phyloP scores from a whole-genome alignment of 2,797 vertebrate species.

The Falco novaeseelandiae region DNA sequence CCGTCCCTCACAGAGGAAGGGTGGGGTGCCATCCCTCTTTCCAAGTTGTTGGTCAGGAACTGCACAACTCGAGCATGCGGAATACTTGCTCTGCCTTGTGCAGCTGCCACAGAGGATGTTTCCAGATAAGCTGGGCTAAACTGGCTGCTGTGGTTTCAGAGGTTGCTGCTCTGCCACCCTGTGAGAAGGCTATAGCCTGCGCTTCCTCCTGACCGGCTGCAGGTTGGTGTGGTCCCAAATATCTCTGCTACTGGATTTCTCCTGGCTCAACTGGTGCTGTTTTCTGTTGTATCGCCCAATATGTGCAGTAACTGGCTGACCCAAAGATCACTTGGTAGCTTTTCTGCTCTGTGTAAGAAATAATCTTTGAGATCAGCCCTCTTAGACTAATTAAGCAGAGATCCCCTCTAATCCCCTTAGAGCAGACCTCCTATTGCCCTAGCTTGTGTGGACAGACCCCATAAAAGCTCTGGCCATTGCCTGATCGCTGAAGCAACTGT shows the following conservation, averaged over 20 bases:
- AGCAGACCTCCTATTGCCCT: not conserved
- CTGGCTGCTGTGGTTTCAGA: not conserved
- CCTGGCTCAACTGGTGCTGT: not conserved
- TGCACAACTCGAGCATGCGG: not conserved
- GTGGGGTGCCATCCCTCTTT: not conserved
- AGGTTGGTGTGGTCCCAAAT: not conserved
- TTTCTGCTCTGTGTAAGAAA: not conserved
- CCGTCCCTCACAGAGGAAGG: not conserved
- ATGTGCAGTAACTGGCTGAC: not conserved
- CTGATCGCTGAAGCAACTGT: not conserved
- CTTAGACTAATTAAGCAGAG: constrained; percentile 31
- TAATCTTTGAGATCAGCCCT: constrained; percentile 17
- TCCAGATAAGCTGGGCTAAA: not conserved
- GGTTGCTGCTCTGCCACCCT: not conserved
- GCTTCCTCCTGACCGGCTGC: not conserved
- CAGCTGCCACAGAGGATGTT: not conserved
- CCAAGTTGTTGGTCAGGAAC: not conserved
- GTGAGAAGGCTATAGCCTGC: not conserved
- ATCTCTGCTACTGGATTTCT: not conserved
- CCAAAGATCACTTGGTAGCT: not conserved
- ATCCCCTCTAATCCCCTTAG: constrained; percentile 20
- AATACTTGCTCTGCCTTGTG: not conserved
- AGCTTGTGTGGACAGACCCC: not conserved
- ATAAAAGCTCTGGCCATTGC: not conserved
- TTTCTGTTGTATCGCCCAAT: not conserved